Evolutionary conservation across 2,113 vertebrate genomes (phyloP).

Genomic region (Elgaria multicarinata): DNA sequence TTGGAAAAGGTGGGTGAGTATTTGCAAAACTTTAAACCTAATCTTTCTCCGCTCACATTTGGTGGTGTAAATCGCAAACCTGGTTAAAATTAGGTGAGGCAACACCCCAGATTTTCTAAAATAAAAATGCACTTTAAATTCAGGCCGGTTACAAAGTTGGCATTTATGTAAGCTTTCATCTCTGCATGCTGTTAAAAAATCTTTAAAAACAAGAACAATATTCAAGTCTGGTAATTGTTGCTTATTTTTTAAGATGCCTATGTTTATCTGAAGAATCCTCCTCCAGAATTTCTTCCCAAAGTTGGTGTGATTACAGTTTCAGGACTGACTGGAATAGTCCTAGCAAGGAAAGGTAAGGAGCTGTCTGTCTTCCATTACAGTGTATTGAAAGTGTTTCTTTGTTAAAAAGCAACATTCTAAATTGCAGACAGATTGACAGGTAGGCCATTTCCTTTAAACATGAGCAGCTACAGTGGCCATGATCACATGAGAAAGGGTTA

Average conservation of each 20-base stretch:
- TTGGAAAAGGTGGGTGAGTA: conserved; percentile 86
- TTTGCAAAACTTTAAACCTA: not conserved
- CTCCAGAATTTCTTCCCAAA: conserved; percentile 87
- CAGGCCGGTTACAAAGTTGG: not conserved
- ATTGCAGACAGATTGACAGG: not conserved
- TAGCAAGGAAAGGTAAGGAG: conserved; percentile 85
- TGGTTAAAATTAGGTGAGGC: not conserved
- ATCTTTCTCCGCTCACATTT: not conserved
- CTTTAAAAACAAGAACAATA: not conserved
- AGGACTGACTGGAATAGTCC: conserved; percentile 84
- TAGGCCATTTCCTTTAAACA: not conserved
- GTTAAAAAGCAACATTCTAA: not conserved
- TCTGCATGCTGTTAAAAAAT: not conserved
- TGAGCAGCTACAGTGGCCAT: not conserved
- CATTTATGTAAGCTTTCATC: not conserved
- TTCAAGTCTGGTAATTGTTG: not conserved
- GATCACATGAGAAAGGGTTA: not conserved
- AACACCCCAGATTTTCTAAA: not conserved
- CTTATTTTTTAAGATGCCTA: conserved; percentile 81
- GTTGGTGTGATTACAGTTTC: conserved; percentile 83
- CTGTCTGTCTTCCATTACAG: not conserved
- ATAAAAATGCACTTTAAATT: not conserved
- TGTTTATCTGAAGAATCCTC: conserved; percentile 89
- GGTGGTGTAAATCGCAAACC: not conserved
- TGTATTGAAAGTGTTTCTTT: not conserved